Base-by-base conservation (phyloP, 2,113 vertebrate species). In the Platysteira castanea region DNA sequence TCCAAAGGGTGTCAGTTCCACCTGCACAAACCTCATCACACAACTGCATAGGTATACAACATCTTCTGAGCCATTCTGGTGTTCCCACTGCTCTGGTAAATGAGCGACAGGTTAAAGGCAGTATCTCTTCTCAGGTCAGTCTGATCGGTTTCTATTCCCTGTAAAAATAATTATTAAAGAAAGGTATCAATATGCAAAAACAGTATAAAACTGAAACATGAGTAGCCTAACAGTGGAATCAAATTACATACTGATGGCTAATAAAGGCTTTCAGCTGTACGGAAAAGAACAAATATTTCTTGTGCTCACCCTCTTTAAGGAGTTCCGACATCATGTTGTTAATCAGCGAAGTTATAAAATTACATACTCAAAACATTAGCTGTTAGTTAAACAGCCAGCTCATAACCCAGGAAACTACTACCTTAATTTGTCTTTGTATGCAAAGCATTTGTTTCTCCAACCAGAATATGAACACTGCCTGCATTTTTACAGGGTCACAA, bases 81-180 rank as follows among this genome's bases (percentile, higher is more conserved):
- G 77, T 99, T 99, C 33, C 99, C 99, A 16, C 99, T 99, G 96
- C 98, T 98, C 97, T 99, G 99, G 87, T 99, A 99, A 91, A 99
- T 99, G 60, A 99, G 98, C 0, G 99, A 99, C 76, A 99, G 97
- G 96, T 99, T 99, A 97, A 99, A 99, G 93, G 99, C 99, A 42
- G 99, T 98, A 93, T 99, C 99, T 97, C 98, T 98, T 44, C 98
- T 98, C 93, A 99, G 96, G 92, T 99, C 99, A 76, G 99, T 98
- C 94, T 99, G 99, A 86, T 99, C 99, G 1, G 97, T 95, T 27
- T 99, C 98, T 73, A 99, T 99, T 49, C 99, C 99, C 99, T 99
- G 94, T 74, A 95, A 90, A 92, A 91, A 79, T 4, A 89, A 89
- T 10, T 8, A 87, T 64, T 74, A 1, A 3, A 35, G 61, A 49